Evolutionary conservation across 2,888 invertebrate species (phyloP), one percentile per base, ranked within the genome.

Genomic region (Lasioglossum figueresi): DNA sequence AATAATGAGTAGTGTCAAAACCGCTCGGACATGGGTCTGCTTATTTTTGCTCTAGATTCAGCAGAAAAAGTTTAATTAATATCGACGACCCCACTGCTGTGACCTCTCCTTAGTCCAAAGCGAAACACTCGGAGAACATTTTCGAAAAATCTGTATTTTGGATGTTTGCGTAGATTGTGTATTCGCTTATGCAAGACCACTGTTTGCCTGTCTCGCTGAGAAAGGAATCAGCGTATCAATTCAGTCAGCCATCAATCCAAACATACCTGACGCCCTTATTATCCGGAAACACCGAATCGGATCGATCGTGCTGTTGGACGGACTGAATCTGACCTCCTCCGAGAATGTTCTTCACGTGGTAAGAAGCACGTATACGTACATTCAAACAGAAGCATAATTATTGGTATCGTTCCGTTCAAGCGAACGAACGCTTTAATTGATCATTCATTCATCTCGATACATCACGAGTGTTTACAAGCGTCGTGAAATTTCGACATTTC

Each of bases 311-410:
- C 84, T 95, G 37, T 70, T 94, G 16, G 95, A 95, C 71, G 91
- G 91, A 48, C 85, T 95, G 4, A 93, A 95, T 88, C 77, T 94
- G 6, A 93, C 93, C 1, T 89, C 91, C 0, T 82, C 92, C 12
- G 93, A 95, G 14, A 95, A 94, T 79, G 90, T 95, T n/a, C 88
- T 95, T 0, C 91, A 92, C 76, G 81, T 93, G 92, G 95, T 95
- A 90, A 78, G 73, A 19, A 68, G 43, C 34, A 16, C 40, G n/a
- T 19, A 14, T 5, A 14, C 43, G 14, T 37, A 2, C 5, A 16
- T 16, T 34, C 52, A 2, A 43, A 14, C 19, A 6, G 8, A 19
- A 31, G 14, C 14, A 27, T 4, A 31, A 16, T 72, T 43, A n/a
- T n/a, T n/a, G 12, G n/a, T n/a, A 56, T 56, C 1, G 56, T n/a